These are phyloP conservation scores for Melanotaenia duboulayi DNA, from an alignment of 2,113 vertebrate species.

Conservation along the genomic window DNA sequence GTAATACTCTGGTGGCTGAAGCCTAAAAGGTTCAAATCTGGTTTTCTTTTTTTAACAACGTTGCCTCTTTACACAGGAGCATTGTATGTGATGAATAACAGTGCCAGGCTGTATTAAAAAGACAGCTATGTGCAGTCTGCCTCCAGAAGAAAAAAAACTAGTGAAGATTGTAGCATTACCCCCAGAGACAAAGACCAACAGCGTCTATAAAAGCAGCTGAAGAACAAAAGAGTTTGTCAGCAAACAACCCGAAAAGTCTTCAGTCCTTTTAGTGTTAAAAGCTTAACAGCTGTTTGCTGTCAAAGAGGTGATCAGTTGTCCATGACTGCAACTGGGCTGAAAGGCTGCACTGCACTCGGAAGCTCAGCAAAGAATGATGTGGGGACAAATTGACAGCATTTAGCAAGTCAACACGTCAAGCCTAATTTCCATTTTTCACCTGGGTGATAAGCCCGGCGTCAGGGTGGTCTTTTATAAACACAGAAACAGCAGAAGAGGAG, in stretches of 20 bases:
- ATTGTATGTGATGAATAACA: conserved; percentile 22
- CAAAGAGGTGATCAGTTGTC: conserved; percentile 50
- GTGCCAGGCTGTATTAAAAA: conserved; percentile 13
- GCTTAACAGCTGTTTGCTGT: conserved; percentile 53
- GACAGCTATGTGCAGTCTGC: conserved; percentile 18
- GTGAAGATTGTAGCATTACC: conserved; percentile 13
- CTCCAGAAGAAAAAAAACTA: conserved; percentile 24
- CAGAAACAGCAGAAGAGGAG: conserved; percentile 33
- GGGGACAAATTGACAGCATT: conserved; percentile 48
- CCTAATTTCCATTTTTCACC: conserved; percentile 67
- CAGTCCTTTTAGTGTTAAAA: conserved; percentile 44
- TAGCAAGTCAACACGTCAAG: conserved; percentile 58
- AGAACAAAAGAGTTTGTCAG: conserved; percentile 34
- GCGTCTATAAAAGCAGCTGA: conserved; percentile 42
- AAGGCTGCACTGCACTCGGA: conserved; percentile 27
- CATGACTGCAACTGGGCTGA: conserved; percentile 19
- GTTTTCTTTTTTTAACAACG: conserved; percentile 38
- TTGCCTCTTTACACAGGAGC: conserved; percentile 14
- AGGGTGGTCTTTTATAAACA: conserved; percentile 36
- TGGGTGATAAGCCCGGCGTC: conserved; percentile 34
- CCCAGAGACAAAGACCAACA: conserved; percentile 22
- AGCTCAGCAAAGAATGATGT: conserved; percentile 42
- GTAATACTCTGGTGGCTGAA: background rate
- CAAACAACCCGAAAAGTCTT: conserved; percentile 36
- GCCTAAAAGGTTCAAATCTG: conserved; percentile 20